A percentile compares a stretch with the other conserved stretches of the same genome.
Conservation (phyloP, 2,888 invertebrate genomes). For the Elysia crispata region DNA sequence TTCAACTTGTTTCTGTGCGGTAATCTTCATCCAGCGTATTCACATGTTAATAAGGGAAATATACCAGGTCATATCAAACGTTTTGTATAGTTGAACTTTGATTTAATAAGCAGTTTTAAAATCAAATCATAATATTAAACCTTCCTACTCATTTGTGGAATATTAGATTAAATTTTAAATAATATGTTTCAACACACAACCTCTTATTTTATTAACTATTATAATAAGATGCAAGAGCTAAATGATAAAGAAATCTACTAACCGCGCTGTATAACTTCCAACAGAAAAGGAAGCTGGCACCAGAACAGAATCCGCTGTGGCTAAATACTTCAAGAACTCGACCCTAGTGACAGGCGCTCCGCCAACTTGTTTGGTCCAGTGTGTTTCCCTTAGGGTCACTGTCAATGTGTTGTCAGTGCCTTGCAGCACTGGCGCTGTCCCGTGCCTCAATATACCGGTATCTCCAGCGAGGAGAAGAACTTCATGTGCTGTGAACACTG, state of each 20-base stretch:
- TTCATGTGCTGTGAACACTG: background rate
- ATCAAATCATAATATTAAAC: too few relatives aligned
- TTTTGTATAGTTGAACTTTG: too few relatives aligned
- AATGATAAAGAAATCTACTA: constrained; percentile 3
- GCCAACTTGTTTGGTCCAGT: constrained; percentile 68
- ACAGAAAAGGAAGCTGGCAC: constrained; percentile 46
- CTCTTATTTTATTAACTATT: too few relatives aligned
- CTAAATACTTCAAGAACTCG: constrained; percentile 88
- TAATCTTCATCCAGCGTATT: too few relatives aligned
- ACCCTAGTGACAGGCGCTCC: constrained; percentile 75
- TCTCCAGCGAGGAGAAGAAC: constrained; percentile 46
- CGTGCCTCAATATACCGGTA: background rate
- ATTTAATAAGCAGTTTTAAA: too few relatives aligned
- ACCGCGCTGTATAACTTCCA: constrained; percentile 44
- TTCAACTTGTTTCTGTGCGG: too few relatives aligned
- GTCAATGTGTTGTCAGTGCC: constrained; percentile 12
- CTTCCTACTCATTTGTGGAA: too few relatives aligned
- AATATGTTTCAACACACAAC: too few relatives aligned
- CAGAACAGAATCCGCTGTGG: constrained; percentile 86
- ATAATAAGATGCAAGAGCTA: background rate
- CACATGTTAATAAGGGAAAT: too few relatives aligned
- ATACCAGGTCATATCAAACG: too few relatives aligned
- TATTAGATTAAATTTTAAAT: too few relatives aligned
- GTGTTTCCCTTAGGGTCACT: constrained; percentile 18
- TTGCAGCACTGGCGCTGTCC: constrained; percentile 27